Base-by-base conservation (phyloP, 1,140 invertebrate species). In the Argopecten irradians region DNA sequence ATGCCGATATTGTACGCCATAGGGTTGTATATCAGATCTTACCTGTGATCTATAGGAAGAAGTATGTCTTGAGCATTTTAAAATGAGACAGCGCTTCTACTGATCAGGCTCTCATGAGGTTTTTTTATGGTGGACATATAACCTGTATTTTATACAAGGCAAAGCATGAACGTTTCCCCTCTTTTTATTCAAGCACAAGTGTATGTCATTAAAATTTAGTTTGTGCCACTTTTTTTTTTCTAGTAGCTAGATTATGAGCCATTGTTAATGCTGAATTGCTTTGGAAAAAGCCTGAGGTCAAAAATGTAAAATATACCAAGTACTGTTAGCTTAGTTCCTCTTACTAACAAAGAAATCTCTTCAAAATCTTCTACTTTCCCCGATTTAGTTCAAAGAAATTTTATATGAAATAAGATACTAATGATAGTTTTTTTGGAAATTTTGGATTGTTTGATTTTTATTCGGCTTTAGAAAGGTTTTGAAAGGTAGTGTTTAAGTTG, bases 131-230 rank as follows among this genome's bases (percentile, higher is more conserved):
- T 16, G 16, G 28, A 28, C n/a, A 1, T 71, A 28, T n/a, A n/a
- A n/a, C 55, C 55, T 71, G 5, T n/a, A n/a, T 71, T 71, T 71
- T 71, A n/a, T 71, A 71, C 2, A 28, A 71, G 55, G n/a, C n/a
- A 46, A 11, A 19, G 43, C 22, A 71, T n/a, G 22, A 71, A 71
- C 22, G 16, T 71, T 7, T 71, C 7, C n/a, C 55, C 55, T 71
- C n/a, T 71, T 71, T 19, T 22, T 28, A 71, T 71, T 71, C n/a
- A 28, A 8, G 55, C 55, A 28, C 0, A 11, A 71, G 55, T 71
- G 55, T 71, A 71, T 71, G 55, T 71, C 55, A 71, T 71, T 71
- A 71, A 71, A 71, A 71, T 71, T 8, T 71, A 71, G 55, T 71
- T 16, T 28, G 8, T 71, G 22, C 55, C 8, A 8, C 22, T 28